Base-by-base conservation (phyloP, 2,888 invertebrate species). In the Poecilobothrus nobilitatus region DNA sequence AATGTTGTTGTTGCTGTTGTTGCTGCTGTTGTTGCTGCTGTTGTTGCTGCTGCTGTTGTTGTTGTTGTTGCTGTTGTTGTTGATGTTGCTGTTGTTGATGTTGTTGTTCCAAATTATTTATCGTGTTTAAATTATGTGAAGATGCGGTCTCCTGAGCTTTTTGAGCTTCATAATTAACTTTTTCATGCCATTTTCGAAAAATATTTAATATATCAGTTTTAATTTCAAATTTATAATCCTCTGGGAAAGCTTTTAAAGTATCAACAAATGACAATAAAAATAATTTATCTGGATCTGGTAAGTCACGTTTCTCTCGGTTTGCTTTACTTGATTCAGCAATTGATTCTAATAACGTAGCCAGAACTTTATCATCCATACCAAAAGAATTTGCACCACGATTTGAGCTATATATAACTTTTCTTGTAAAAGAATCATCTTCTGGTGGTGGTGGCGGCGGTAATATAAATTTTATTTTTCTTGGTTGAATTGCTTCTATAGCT, bases 121-220 rank as follows among this genome's bases (percentile, higher is more conserved):
- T 10, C 7, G 37, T 1, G 12, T 18, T 27, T 10, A 6, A 27
- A 18, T 53, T 18, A 53, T 20, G 20, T 8, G 62, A 21, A 15
- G 65, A 65, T 34, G 34, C 34, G 18, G 15, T 9, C 10, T 37
- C 8, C 9, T 15, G n/a, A 65, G 34, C 7, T 37, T 37, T 33
- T 37, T 65, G 12, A 20, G 34, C 18, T n/a, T 34, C 37, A 65
- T 65, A 34, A 20, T 37, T 34, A 9, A 65, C 10, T 67, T 79
- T 80, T 68, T 79, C 79, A 67, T 80, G 80, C 69, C 80, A 80
- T 68, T 79, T 78, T 66, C 80, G 80, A 8, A 80, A 70, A 18
- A 80, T 80, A 71, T 80, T 80, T 73, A 80, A 80, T 4, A 80
- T 74, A 72, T 80, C 80, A 7, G 79, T 77, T 70, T 80, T 80